Conservation (phyloP, 2,797 vertebrate species). For the Platalea minor region DNA sequence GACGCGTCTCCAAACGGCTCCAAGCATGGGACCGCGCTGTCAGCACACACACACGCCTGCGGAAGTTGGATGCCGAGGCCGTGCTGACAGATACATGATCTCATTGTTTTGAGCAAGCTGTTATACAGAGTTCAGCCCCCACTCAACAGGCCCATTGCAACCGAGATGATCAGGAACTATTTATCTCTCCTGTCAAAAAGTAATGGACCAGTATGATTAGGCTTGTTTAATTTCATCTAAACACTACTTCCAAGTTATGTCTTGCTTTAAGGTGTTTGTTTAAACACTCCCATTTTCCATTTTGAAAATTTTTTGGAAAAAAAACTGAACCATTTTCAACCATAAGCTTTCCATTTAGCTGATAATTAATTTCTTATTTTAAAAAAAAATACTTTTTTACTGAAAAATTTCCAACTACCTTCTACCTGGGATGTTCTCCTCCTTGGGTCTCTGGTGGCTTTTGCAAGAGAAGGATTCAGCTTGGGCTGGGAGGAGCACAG, state of each 20-base stretch:
- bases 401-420: not conserved
- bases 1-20: not conserved
- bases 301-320: not conserved
- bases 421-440: not conserved
- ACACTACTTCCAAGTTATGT: not conserved
- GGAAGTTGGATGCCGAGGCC: accelerated
- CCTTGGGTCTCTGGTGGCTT: not conserved
- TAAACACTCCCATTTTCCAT: not conserved
- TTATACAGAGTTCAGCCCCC: not conserved
- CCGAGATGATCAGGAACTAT: not conserved
- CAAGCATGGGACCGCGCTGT: accelerated
- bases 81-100: not conserved
- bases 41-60: accelerated
- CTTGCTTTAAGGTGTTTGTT: slow-evolving; percentile 10
- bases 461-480: not conserved
- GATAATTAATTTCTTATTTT: not conserved
- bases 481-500: not conserved
- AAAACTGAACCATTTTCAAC: not conserved
- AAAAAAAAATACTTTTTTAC: not conserved
- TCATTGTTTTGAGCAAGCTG: not conserved
- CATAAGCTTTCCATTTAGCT: not conserved
- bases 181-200: not conserved
- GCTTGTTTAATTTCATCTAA: not conserved
- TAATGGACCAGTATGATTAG: not conserved
- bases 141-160: not conserved